A percentile compares a stretch with the other conserved stretches of the same genome.
Evolutionary conservation across 2,797 vertebrate species (phyloP).

Genomic region (Coluber constrictor): DNA sequence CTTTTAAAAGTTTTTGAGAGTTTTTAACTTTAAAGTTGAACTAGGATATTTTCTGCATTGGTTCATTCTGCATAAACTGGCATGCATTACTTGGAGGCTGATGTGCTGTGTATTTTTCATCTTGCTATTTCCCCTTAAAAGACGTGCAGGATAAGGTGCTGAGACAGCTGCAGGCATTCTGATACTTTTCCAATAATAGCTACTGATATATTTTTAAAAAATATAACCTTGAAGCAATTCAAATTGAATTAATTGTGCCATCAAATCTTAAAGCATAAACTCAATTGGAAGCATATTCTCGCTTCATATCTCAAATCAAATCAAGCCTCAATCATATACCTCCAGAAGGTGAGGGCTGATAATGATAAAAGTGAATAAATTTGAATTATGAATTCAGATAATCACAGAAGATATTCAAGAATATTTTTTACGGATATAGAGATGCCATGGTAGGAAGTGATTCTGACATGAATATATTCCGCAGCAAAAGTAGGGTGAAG

Average conservation of each 20-base stretch:
- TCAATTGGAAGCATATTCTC: background rate
- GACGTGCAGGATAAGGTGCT: background rate
- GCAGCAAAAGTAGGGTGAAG: conserved; percentile 41
- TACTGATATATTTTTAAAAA: background rate
- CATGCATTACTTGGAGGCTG: background rate
- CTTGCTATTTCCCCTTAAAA: background rate
- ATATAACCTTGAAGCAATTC: background rate
- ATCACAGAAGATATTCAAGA: background rate
- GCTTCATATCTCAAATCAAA: background rate
- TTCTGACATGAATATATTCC: conserved; percentile 3
- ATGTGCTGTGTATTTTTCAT: background rate
- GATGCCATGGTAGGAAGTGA: background rate
- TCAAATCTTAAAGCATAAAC: background rate
- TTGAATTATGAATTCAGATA: background rate
- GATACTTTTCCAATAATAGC: background rate
- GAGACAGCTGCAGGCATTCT: background rate
- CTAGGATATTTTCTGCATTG: background rate
- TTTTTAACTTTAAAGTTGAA: background rate
- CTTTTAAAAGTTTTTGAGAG: background rate
- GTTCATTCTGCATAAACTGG: background rate
- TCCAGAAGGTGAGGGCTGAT: background rate
- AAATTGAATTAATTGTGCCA: background rate
- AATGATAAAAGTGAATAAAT: background rate
- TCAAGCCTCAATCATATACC: background rate
- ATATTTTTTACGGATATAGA: background rate